A percentile compares a stretch with the other conserved stretches of the same genome.
phyloP scores from a whole-genome alignment of 2,888 invertebrate genomes.

The Spicauda simplicius region DNA sequence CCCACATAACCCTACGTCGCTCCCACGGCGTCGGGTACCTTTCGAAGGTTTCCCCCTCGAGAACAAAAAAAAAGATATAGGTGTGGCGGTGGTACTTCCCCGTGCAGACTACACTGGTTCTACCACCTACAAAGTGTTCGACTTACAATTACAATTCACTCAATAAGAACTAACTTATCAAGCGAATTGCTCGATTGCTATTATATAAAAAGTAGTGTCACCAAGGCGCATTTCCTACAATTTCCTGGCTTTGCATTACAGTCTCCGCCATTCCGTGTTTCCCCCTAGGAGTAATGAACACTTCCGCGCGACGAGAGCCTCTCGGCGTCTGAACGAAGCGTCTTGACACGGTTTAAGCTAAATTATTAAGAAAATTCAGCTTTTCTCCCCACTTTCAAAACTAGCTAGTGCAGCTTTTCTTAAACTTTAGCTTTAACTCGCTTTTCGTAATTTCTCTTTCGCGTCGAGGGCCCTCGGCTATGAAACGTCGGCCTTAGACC shows the following conservation, averaged over 20 bases:
- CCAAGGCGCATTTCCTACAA: conserved; percentile 21
- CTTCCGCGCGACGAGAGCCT: conserved; percentile 27
- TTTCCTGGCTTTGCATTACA: conserved; percentile 17
- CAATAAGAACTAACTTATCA: too few relatives aligned
- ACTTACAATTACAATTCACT: too few relatives aligned
- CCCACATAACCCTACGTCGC: too few relatives aligned
- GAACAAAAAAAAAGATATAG: too few relatives aligned
- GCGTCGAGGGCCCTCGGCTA: conserved; percentile 18
- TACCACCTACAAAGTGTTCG: too few relatives aligned
- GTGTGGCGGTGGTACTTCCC: too few relatives aligned
- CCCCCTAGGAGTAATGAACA: conserved; percentile 32
- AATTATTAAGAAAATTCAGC: conserved; percentile 37
- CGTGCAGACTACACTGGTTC: too few relatives aligned
- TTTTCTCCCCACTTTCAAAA: conserved; percentile 26
- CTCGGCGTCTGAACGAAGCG: conserved; percentile 31
- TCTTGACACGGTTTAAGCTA: conserved; percentile 37
- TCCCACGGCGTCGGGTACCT: too few relatives aligned
- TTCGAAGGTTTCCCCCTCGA: too few relatives aligned
- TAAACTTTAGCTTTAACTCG: conserved; percentile 22
- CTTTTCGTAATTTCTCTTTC: conserved; percentile 30
- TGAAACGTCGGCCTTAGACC: conserved; percentile 11
- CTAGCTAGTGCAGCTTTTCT: conserved; percentile 35
- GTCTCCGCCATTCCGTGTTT: conserved; percentile 12
- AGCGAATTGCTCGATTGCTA: too few relatives aligned
- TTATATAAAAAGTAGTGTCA: not conserved